These are phyloP conservation scores for Acridotheres tristis DNA, from an alignment of 2,797 vertebrate species.

Conservation along the genomic window DNA sequence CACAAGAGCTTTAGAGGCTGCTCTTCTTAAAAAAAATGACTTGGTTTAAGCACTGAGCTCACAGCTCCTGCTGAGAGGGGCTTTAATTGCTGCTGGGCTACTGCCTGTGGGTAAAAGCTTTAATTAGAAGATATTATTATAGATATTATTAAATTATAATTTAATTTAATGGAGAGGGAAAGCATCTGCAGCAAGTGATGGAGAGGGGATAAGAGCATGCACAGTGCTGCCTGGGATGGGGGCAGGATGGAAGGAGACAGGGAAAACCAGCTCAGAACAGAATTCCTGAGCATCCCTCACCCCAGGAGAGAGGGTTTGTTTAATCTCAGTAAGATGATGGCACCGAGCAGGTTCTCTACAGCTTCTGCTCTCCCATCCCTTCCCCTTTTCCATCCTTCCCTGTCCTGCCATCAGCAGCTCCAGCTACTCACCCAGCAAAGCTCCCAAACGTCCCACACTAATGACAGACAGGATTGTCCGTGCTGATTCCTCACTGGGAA, in stretches of 20 bases:
- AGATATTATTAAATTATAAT: no score
- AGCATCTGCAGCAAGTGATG: not conserved
- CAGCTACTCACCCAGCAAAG: not conserved
- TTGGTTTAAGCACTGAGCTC: not conserved
- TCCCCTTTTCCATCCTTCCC: not conserved
- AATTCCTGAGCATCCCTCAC: not conserved
- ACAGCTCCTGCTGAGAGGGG: not conserved
- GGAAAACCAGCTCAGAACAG: not conserved
- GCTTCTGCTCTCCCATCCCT: not conserved
- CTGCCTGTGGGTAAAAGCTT: not conserved
- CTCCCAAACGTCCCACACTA: rapidly evolving
- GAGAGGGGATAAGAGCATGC: not conserved
- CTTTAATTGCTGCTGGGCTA: not conserved
- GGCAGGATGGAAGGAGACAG: rapidly evolving
- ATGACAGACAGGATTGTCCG: not conserved
- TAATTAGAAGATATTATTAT: not conserved
- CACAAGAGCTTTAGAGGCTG: not conserved
- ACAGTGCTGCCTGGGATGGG: rapidly evolving
- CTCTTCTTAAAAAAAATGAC: rapidly evolving
- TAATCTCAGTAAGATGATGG: not conserved
- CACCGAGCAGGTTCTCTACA: not conserved
- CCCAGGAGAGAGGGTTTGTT: not conserved
- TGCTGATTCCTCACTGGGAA: not conserved
- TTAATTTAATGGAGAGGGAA: not conserved
- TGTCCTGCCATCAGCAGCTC: not conserved